Conservation (phyloP, 2,888 invertebrate species). For the Ashinkailepas kermadecensis region DNA sequence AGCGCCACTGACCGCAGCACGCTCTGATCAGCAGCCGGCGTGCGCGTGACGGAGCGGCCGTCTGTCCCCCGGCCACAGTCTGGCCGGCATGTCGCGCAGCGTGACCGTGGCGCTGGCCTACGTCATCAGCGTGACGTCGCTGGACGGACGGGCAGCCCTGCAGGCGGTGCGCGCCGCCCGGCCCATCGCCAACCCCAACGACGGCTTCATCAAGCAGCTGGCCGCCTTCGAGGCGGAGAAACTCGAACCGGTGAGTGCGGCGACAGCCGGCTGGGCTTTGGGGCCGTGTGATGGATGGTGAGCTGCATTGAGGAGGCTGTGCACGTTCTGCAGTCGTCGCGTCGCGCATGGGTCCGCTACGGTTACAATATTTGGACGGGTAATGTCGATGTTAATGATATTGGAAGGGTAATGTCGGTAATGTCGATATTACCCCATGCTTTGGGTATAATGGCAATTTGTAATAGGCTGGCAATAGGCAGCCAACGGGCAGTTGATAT, state of each 20-base stretch:
- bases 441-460: too few species aligned
- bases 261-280: slow-evolving; percentile 69
- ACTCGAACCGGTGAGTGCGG: slow-evolving; percentile 61
- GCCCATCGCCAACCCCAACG: slow-evolving; percentile 89
- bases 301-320: too few species aligned
- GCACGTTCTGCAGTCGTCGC: too few species aligned
- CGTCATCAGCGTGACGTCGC: slow-evolving; percentile 84
- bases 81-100: slow-evolving; percentile 94
- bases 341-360: too few species aligned
- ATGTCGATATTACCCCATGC: too few species aligned
- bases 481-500: too few species aligned
- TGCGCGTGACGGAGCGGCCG: slow-evolving; percentile 46
- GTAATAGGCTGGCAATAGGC: too few species aligned
- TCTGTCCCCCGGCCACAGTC: slow-evolving; percentile 64
- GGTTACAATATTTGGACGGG: too few species aligned
- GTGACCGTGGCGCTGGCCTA: slow-evolving; percentile 94
- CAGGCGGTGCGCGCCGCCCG: slow-evolving; percentile 88
- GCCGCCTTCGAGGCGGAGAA: slow-evolving; percentile 79
- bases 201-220: slow-evolving; percentile 88
- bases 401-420: too few species aligned
- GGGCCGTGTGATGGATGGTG: background rate
- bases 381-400: too few species aligned
- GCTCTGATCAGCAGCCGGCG: background rate
- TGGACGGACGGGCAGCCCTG: slow-evolving; percentile 85
- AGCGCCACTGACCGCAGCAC: too few species aligned